Base-by-base conservation (phyloP, 2,113 vertebrate genomes). In the Corythornis madagascariensis region DNA sequence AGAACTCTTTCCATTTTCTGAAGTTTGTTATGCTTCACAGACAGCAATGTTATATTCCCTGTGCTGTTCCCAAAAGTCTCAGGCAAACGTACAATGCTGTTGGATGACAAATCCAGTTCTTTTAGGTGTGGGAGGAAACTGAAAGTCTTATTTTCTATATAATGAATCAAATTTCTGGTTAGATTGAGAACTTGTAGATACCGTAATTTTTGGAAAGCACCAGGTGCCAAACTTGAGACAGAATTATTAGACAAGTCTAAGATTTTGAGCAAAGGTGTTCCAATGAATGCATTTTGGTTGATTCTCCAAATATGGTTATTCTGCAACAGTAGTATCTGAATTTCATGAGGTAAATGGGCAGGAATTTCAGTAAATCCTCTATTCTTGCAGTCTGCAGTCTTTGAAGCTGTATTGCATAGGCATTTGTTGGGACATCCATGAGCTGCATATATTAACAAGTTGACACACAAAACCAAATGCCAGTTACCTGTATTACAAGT, bases 211-310 rank as follows among this genome's bases (percentile, higher is more conserved):
- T 98, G 96, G 84, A 99, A 98, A 82, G 98, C 97, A 42, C 97
- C 98, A 1, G 98, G 97, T 22, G 97, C 98, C 93, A 99, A 83
- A 14, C 90, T 96, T 53, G 98, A 98, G 90, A 99, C 97, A 9
- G 98, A 98, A 97, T 99, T 99, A 91, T 99, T 99, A 9, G 98
- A 98, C 91, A 99, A 95, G 92, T 99, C 98, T 52, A 99, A 95
- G 93, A 98, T 97, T 53, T 96, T 98, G 40, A 99, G 98, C 16
- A 97, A 47, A 0, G 98, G 97, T 16, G 98, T 98, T 52, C 98
- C 98, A 67, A 95, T 95, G 94, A 99, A 99, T 22, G 98, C 98
- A 43, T 97, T 98, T 35, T 98, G 98, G 63, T 98, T 97, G 72
- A 99, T 97, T 71, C 97, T 98, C 82, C 97, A 97, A 94, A 99